Percentiles rank a stretch among this genome's conserved stretches.
Evolutionary conservation across 2,888 invertebrate species (phyloP).

Genomic region (Cheilosia scutellata): DNA sequence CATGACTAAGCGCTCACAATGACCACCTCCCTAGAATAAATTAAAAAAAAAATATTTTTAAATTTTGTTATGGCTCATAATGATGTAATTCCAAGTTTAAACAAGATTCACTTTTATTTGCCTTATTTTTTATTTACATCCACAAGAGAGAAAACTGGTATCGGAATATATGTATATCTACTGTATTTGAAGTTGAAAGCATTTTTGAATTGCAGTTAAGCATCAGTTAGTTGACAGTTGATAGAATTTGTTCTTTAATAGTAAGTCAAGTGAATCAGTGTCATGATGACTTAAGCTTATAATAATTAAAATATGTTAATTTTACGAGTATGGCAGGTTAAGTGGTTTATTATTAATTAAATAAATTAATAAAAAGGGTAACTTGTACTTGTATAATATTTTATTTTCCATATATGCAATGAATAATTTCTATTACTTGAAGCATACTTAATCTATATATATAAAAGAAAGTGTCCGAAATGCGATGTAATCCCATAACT

Average conservation of each 20-base stretch:
- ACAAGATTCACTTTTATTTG: conserved; percentile 61
- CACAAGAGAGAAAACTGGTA: conserved; percentile 25
- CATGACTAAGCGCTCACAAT: conserved; percentile 13
- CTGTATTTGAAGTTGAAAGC: not conserved
- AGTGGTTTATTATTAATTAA: conserved; percentile 2
- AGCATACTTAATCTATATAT: too few species aligned
- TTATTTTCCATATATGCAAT: too few species aligned
- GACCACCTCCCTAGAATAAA: conserved; percentile 23
- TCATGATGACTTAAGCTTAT: conserved; percentile 5
- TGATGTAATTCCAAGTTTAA: conserved; percentile 54
- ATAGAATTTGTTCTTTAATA: not conserved
- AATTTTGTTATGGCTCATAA: conserved; percentile 23
- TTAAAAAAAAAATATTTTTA: not conserved
- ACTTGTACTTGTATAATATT: too few species aligned
- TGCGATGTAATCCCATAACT: too few species aligned
- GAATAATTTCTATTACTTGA: too few species aligned
- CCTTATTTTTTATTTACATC: conserved; percentile 25
- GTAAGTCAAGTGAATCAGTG: not conserved
- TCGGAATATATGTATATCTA: not conserved
- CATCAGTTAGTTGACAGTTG: not conserved
- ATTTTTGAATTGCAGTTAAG: not conserved
- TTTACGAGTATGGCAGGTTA: not conserved
- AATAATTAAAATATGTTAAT: conserved; percentile 22
- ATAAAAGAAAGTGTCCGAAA: too few species aligned
- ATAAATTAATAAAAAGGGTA: too few species aligned